Conservation (phyloP, 2,113 vertebrate species). For the Gymnogyps californianus region DNA sequence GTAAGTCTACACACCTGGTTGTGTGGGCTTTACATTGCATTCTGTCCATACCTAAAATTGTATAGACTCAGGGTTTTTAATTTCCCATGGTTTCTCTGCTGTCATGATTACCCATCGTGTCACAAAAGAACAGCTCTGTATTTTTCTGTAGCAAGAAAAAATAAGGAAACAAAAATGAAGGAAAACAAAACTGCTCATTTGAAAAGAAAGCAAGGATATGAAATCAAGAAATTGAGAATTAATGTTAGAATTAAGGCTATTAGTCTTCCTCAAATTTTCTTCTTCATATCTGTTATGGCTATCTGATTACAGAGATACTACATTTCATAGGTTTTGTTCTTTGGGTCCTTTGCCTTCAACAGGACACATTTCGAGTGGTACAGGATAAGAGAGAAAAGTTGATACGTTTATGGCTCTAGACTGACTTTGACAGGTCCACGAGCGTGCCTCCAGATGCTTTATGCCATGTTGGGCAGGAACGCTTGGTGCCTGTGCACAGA, state of each 20-base stretch:
- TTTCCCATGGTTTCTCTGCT: not conserved
- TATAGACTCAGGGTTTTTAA: not conserved
- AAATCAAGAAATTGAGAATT: not conserved
- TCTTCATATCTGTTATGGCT: not conserved
- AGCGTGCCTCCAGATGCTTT: rapidly evolving
- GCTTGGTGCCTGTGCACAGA: rapidly evolving
- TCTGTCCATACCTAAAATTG: not conserved
- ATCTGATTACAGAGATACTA: not conserved
- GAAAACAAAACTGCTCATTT: not conserved
- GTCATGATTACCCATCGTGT: not conserved
- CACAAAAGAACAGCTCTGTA: not conserved
- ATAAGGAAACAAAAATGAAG: not conserved
- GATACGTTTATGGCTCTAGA: rapidly evolving
- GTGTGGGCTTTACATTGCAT: not conserved
- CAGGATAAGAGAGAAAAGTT: not conserved
- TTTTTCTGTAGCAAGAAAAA: not conserved
- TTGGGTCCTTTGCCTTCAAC: not conserved
- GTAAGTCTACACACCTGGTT: not conserved
- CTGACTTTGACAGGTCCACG: not conserved
- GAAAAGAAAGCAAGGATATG: not conserved
- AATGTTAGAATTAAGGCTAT: not conserved
- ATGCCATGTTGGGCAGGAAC: rapidly evolving
- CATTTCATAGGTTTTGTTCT: not conserved
- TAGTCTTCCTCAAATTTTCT: not conserved
- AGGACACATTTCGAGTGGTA: not conserved